phyloP scores from a whole-genome alignment of 2,888 invertebrate species.

The Sepioteuthis lessoniana region DNA sequence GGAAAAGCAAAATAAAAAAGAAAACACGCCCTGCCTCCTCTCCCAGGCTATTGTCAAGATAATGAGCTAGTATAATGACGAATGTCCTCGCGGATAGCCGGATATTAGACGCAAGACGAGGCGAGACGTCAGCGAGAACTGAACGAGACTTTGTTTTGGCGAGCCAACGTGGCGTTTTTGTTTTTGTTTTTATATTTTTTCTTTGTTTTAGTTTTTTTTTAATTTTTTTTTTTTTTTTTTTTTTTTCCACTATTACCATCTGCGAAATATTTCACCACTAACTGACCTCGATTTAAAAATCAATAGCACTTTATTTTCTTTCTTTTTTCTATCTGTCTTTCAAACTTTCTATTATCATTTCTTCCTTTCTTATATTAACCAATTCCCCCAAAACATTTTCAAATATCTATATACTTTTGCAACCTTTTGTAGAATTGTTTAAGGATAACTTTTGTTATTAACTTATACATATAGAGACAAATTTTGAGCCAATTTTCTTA shows the following conservation, averaged over 20 bases:
- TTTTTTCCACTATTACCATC: background rate
- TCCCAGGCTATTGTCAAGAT: background rate
- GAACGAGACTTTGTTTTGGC: background rate
- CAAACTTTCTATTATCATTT: background rate
- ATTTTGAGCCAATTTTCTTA: background rate
- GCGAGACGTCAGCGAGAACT: background rate
- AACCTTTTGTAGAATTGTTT: background rate
- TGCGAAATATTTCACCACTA: background rate
- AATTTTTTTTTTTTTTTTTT: too few species aligned
- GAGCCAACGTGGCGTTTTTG: background rate
- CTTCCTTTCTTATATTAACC: background rate
- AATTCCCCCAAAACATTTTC: background rate
- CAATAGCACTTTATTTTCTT: background rate
- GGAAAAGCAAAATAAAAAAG: background rate
- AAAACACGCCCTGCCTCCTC: background rate
- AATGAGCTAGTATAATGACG: conserved; percentile 4
- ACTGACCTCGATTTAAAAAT: background rate
- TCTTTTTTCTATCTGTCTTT: background rate
- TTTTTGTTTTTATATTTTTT: background rate
- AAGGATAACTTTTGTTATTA: background rate
- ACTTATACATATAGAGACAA: background rate
- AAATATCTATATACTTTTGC: background rate
- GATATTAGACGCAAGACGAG: background rate
- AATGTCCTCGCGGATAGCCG: background rate
- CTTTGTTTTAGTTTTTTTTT: too few species aligned